phyloP scores from a whole-genome alignment of 2,888 invertebrate genomes.

The Hemicrepidius hirtus region DNA sequence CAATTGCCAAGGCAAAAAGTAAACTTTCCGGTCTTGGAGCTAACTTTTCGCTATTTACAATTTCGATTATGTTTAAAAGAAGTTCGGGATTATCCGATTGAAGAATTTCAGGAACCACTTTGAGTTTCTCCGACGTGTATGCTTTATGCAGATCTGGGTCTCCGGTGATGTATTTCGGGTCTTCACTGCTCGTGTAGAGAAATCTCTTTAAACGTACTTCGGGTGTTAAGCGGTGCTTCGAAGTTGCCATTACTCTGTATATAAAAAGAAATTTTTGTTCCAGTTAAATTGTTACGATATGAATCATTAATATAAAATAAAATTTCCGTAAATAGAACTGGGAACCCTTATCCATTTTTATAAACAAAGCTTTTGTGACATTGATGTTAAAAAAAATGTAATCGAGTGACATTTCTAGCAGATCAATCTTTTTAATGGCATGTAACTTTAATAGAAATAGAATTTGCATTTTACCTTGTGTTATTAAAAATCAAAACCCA shows the following conservation, averaged over 20 bases:
- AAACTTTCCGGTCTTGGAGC: constrained; percentile 60
- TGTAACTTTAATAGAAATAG: too few species aligned
- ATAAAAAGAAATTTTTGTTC: not conserved
- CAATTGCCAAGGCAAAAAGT: constrained; percentile 61
- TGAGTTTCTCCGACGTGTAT: constrained; percentile 44
- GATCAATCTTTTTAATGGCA: too few species aligned
- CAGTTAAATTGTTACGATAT: constrained; percentile 1
- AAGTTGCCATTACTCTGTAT: constrained; percentile 26
- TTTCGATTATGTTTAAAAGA: constrained; percentile 57
- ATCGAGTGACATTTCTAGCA: too few species aligned
- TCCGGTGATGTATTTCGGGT: constrained; percentile 62
- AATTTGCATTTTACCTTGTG: too few species aligned
- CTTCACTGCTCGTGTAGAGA: constrained; percentile 61
- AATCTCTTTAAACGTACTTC: constrained; percentile 63
- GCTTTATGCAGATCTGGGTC: constrained; percentile 60
- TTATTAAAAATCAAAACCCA: too few species aligned
- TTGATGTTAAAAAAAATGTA: not conserved
- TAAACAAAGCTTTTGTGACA: constrained; percentile 1
- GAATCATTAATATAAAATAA: constrained; percentile 35
- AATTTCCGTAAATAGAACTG: constrained; percentile 30
- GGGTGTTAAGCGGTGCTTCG: constrained; percentile 32
- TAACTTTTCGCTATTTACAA: constrained; percentile 59
- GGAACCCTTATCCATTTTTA: constrained; percentile 11
- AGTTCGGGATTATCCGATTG: constrained; percentile 34
- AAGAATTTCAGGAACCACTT: constrained; percentile 44